Evolutionary conservation across 1,140 invertebrate genomes (phyloP), one percentile per base, ranked within the genome.

Genomic region (Marisa cornuarietis): DNA sequence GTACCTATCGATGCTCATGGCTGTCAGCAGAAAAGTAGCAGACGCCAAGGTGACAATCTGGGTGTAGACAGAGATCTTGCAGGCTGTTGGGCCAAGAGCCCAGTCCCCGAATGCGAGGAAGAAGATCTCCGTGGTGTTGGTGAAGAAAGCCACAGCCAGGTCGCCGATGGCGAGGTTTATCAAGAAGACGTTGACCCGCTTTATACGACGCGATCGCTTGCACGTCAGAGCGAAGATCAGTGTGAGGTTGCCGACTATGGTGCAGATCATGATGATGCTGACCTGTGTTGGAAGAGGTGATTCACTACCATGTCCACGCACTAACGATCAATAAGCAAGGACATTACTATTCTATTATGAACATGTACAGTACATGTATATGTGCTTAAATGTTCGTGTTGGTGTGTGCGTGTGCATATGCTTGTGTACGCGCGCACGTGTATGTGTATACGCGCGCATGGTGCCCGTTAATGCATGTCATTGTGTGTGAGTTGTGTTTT

Each of bases 1-100:
- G 72, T 91, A 92, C 20, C 90, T 82, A 74, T 92, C 91, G 72
- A 91, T 90, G 66, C 89, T 91, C 91, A 92, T 92, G 10, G 88
- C 90, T 10, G 91, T 90, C 11, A 92, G 80, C 11, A 92, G 87
- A 84, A 92, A 92, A 0, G 91, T 91, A 0, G 91, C 90, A 42
- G 88, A 90, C 7, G 91, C 89, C n/a, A 92, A 81, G 0, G 91
- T 91, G 18, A 92, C 91, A 18, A 90, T 89, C 84, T 92, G 91
- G 16, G 88, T 85, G 78, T 92, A 92, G 14, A 91, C 87, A 26
- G 88, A 85, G 8, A 91, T 79, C 85, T 92, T 92, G 86, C 92
- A 92, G 11, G 86, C 82, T 18, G 89, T 85, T 2, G 91, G 90
- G 8, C 92, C 88, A 22, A 90, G 86, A 10, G 91, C 87, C 92